Evolutionary conservation across 2,113 vertebrate genomes (phyloP).

Genomic region (Ploceus nigricollis): DNA sequence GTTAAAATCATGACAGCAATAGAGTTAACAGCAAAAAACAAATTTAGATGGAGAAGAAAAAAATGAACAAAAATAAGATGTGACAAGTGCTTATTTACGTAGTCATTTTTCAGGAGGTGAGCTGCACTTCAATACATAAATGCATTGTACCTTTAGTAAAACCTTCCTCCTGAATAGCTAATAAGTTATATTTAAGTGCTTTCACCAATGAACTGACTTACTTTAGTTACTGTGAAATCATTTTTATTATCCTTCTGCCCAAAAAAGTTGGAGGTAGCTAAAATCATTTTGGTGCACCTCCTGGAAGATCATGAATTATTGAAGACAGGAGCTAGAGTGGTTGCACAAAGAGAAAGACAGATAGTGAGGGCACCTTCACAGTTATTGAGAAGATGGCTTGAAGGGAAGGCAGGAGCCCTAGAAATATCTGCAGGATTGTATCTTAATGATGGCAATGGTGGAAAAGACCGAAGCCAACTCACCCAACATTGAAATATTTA

Average conservation of each 20-base stretch:
- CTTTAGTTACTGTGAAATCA: constrained; percentile 30
- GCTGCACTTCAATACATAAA: constrained; percentile 38
- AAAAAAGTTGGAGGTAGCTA: constrained; percentile 18
- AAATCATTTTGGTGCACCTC: constrained; percentile 29
- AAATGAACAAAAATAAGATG: constrained; percentile 30
- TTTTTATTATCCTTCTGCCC: constrained; percentile 40
- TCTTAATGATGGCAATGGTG: not conserved
- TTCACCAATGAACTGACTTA: constrained; percentile 41
- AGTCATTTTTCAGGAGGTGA: constrained; percentile 29
- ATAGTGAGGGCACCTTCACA: not conserved
- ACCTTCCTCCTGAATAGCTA: constrained; percentile 58
- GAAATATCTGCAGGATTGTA: not conserved
- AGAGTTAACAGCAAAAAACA: not conserved
- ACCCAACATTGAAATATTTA: not conserved
- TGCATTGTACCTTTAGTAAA: constrained; percentile 44
- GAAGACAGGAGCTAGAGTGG: not conserved
- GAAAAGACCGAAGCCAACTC: not conserved
- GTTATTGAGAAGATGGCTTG: not conserved
- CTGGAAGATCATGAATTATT: constrained; percentile 31
- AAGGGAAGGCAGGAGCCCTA: not conserved
- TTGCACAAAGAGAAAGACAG: not conserved
- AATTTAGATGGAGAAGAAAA: not conserved
- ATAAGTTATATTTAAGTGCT: constrained; percentile 48
- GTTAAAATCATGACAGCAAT: not conserved
- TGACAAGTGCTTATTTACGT: constrained; percentile 55